These are phyloP conservation scores for Jaculus jaculus DNA, from an alignment of 2,113 vertebrate species.

Conservation along the genomic window DNA sequence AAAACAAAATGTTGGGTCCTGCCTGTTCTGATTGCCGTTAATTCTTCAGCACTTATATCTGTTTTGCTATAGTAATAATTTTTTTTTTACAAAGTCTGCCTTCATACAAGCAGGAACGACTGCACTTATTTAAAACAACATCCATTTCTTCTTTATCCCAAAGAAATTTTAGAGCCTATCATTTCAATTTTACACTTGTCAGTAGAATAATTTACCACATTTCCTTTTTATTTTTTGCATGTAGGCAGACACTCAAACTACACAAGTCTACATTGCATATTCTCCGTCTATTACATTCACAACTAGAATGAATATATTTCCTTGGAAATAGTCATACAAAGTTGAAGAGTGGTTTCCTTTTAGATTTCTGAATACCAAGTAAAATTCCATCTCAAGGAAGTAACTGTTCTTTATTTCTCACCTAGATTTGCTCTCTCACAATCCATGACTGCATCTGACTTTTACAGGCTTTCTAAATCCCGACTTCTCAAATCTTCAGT, in stretches of 20 bases:
- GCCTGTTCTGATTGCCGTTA: too few species aligned
- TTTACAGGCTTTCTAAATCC: slow-evolving; percentile 1
- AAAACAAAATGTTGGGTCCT: too few species aligned
- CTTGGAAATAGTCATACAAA: not conserved
- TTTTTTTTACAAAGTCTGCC: not conserved
- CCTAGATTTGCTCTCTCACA: not conserved
- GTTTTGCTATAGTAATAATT: not conserved
- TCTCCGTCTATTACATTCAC: not conserved
- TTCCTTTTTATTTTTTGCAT: slow-evolving; percentile 35
- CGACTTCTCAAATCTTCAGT: not conserved
- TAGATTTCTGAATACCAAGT: slow-evolving; percentile 36
- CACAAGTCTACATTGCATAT: not conserved
- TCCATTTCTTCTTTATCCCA: not conserved
- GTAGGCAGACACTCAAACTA: not conserved
- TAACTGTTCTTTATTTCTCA: not conserved
- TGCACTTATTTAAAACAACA: not conserved
- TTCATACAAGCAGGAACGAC: not conserved
- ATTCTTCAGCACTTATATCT: too few species aligned
- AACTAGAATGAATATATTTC: not conserved
- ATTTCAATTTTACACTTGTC: slow-evolving; percentile 12
- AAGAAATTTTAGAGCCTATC: not conserved
- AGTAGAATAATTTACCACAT: not conserved
- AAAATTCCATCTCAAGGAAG: not conserved
- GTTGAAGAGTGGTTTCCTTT: slow-evolving; percentile 15
- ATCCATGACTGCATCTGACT: not conserved